Percentiles rank a stretch among this genome's conserved stretches.
These are phyloP conservation scores for Hylaea fasciaria DNA, from an alignment of 2,888 invertebrate species.

Conservation along the genomic window DNA sequence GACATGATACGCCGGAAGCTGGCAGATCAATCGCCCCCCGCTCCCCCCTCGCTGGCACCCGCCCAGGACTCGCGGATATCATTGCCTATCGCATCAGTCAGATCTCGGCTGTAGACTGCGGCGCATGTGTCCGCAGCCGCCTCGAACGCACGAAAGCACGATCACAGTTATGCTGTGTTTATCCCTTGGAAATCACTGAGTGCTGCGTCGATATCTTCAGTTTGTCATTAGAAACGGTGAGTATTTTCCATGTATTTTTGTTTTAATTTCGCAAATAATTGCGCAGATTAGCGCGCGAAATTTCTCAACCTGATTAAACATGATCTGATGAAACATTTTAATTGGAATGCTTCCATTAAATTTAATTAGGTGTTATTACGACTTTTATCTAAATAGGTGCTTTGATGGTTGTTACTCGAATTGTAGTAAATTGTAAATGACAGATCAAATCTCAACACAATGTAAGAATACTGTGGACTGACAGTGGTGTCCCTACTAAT, in stretches of 20 bases:
- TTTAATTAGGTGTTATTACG: neutral
- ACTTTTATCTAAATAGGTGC: slow-evolving; percentile 19
- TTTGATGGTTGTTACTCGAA: slow-evolving; percentile 32
- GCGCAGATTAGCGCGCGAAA: slow-evolving; percentile 8
- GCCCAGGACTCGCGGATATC: slow-evolving; percentile 62
- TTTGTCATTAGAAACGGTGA: slow-evolving; percentile 57
- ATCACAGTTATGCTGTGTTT: slow-evolving; percentile 71
- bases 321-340: neutral
- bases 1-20: slow-evolving; percentile 66
- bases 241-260: slow-evolving; percentile 35
- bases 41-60: slow-evolving; percentile 49
- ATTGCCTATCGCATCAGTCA: slow-evolving; percentile 64
- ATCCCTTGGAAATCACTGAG: slow-evolving; percentile 56
- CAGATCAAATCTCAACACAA: slow-evolving; percentile 47
- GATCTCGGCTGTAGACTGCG: slow-evolving; percentile 57
- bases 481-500: slow-evolving; percentile 7
- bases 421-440: slow-evolving; percentile 49
- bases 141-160: slow-evolving; percentile 51
- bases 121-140: slow-evolving; percentile 51
- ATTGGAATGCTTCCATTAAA: slow-evolving; percentile 14
- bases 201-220: slow-evolving; percentile 53
- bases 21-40: slow-evolving; percentile 78
- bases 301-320: slow-evolving; percentile 4
- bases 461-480: slow-evolving; percentile 43
- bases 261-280: slow-evolving; percentile 1